Evolutionary conservation across 2,113 vertebrate genomes (phyloP), one percentile per base, ranked within the genome.

Genomic region (Candoia aspera): DNA sequence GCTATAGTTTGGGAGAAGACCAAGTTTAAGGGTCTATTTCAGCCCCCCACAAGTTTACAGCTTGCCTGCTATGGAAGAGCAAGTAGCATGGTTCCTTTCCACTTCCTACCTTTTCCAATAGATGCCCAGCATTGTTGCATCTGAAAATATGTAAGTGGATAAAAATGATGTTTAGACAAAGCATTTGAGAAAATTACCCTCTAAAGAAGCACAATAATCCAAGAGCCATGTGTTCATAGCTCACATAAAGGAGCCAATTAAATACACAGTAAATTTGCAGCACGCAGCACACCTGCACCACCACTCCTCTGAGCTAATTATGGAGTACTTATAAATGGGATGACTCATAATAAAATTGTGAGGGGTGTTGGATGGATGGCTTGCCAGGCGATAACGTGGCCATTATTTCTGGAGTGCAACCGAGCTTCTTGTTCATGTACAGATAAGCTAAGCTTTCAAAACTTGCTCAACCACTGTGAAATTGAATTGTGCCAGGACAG

Each of bases 271-370:
- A 3, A 93, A 57, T 53, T 33, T 24, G 8, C n/a, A 49, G 59
- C 59, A 89, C 1, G 0, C 54, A 55, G 49, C 64, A 89, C 12
- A 57, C 84, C 1, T 0, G 90, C 86, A 62, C 55, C 0, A 1
- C 83, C 33, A 26, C 79, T 49, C 29, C 8, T 86, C 53, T 55
- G 60, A 46, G 0, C 42, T 55, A 64, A 57, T 91, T 55, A 86
- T 2, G 0, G 55, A 49, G 33, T 24, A 23, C 91, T 89, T 93
- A 12, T 89, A 3, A 23, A 91, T 90, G 86, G 86, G 87, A 88
- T 86, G 59, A 84, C 89, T 86, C 68, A 42, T 59, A 90, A 91
- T 85, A 91, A 59, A 91, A 90, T 58, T 68, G 83, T 2, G n/a
- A 2, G 46, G 0, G 64, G 58, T 57, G 60, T 85, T 42, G 17